Base-by-base conservation (phyloP, 1,140 invertebrate genomes). In the Pseudomyrmex concolor region DNA sequence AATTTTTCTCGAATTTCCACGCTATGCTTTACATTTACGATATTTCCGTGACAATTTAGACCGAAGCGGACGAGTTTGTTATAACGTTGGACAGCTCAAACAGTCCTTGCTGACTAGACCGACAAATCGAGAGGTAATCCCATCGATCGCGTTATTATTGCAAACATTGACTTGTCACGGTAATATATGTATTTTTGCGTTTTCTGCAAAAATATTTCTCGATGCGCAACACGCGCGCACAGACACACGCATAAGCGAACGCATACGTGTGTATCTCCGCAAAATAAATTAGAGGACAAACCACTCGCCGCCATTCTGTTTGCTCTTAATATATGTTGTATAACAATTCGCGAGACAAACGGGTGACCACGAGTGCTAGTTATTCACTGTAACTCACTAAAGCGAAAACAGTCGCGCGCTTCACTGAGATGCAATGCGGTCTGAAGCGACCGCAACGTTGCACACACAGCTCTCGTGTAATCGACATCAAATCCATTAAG, bases 331-430 rank as follows among this genome's bases (percentile, higher is more conserved):
- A 34, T 34, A 59, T 78, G 64, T 78, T 68, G 48, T 15, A n/a
- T 59, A 70, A 78, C 67, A 78, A 78, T 78, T 66, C 15, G 19
- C 22, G 64, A 70, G 34, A 78, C 51, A 70, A 78, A 70, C 54
- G 12, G 10, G 25, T 34, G 19, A 54, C 74, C 17, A 57, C 17
- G 13, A 78, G 22, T 78, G 51, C 54, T 78, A 68, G 74, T 78
- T 78, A 78, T 70, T 78, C 64, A 68, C 57, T 22, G 66, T 68
- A 50, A 15, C 48, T 13, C 48, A 17, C 34, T 68, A 48, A 70
- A 78, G 51, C 64, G 76, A 78, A 78, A 78, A 78, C 70, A 78
- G 34, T 51, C 43, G 43, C 34, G 17, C 34, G 50, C 17, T 59
- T 59, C 76, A 48, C 43, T 59, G 64, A 78, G 25, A 78, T 78